A percentile compares a stretch with the other conserved stretches of the same genome.
Conservation (phyloP, 1,140 invertebrate species). For the Mylabris phalerata region DNA sequence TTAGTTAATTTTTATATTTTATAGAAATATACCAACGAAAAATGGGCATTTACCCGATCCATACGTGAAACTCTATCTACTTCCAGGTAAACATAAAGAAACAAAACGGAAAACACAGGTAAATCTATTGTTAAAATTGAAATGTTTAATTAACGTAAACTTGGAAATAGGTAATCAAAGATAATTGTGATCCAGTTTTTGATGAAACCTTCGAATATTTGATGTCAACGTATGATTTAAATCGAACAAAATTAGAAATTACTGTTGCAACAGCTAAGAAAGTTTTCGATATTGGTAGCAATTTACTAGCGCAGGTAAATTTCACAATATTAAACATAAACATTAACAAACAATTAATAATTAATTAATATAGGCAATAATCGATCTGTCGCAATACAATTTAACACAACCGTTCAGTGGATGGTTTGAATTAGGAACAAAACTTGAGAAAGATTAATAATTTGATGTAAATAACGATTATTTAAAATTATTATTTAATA, state of each 20-base stretch:
- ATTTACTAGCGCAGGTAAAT: not conserved
- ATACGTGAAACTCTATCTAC: constrained; percentile 86
- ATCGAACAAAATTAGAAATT: constrained; percentile 59
- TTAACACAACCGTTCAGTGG: constrained; percentile 53
- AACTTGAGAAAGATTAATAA: not conserved
- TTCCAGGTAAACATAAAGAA: constrained; percentile 79
- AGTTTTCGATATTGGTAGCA: not conserved
- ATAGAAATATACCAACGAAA: too few species aligned
- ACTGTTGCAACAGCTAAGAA: constrained; percentile 72
- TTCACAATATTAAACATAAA: not conserved
- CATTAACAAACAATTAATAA: constrained; percentile 21
- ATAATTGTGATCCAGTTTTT: constrained; percentile 68
- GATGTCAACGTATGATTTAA: constrained; percentile 64
- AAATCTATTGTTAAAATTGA: constrained; percentile 28
- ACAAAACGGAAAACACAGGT: constrained; percentile 81
- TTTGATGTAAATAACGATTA: too few species aligned
- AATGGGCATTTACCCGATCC: too few species aligned
- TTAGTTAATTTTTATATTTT: too few species aligned
- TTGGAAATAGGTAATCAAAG: not conserved
- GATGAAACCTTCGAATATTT: constrained; percentile 85
- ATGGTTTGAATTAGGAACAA: constrained; percentile 62
- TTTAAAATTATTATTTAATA: too few species aligned
- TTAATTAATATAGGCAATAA: not conserved
- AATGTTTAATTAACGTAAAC: not conserved
- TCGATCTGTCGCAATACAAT: constrained; percentile 35